Conservation (phyloP, 2,888 invertebrate species). For the Germaria angustata region DNA sequence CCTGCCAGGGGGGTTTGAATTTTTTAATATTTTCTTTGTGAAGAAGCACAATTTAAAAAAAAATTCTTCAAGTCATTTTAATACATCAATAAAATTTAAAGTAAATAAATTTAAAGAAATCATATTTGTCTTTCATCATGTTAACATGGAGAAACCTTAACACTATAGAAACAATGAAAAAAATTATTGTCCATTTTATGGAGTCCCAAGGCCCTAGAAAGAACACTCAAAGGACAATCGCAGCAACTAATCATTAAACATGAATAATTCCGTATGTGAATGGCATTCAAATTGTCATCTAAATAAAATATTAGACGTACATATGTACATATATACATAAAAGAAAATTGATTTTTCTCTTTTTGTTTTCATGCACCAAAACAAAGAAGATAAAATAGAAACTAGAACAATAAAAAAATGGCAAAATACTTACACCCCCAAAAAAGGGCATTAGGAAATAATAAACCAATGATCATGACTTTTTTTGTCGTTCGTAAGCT, state of each 20-base stretch:
- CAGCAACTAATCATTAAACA: constrained; percentile 31
- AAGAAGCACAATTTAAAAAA: background rate
- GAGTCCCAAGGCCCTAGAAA: background rate
- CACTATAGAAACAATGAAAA: background rate
- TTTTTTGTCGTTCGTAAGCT: constrained; percentile 8
- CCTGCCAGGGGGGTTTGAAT: too few relatives aligned
- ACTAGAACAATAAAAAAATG: constrained; percentile 11
- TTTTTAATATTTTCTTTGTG: too few relatives aligned
- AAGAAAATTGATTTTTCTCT: constrained; percentile 51
- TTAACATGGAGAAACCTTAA: constrained; percentile 7
- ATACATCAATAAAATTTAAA: background rate
- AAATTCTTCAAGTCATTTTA: background rate
- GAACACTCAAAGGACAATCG: constrained; percentile 18
- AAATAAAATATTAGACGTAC: background rate
- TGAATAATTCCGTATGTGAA: constrained; percentile 37
- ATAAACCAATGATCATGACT: constrained; percentile 31
- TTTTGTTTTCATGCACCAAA: background rate
- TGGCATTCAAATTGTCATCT: constrained; percentile 39
- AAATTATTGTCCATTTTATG: background rate
- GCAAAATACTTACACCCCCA: background rate
- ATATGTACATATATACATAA: background rate
- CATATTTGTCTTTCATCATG: constrained; percentile 15
- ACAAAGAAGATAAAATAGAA: constrained; percentile 10
- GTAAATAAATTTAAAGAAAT: background rate
- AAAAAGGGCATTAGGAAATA: constrained; percentile 47